Percentiles rank a stretch among this genome's conserved stretches.
Evolutionary conservation across 2,797 vertebrate species (phyloP).

Genomic region (Tolypeutes matacus): DNA sequence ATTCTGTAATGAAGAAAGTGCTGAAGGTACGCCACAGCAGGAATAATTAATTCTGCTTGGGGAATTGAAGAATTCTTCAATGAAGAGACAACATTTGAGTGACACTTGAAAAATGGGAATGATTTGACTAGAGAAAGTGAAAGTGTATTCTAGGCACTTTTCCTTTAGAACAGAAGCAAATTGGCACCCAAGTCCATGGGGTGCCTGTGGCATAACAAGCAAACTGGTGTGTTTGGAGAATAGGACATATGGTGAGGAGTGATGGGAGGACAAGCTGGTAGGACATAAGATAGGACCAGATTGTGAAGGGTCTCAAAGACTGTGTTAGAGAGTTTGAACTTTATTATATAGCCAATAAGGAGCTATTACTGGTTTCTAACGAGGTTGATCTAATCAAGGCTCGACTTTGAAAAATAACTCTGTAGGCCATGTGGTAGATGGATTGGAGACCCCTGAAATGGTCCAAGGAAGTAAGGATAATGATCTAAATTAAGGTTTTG

Average conservation of each 20-base stretch:
- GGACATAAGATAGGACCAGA: not conserved
- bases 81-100: not conserved
- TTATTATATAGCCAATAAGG: not conserved
- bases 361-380: not conserved
- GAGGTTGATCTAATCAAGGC: not conserved
- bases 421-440: not conserved
- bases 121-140: not conserved
- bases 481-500: not conserved
- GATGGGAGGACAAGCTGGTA: not conserved
- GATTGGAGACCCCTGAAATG: not conserved
- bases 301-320: not conserved
- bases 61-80: conserved; percentile 43
- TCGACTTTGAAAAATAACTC: conserved; percentile 2
- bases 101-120: not conserved
- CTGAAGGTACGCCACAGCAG: not conserved
- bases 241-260: not conserved
- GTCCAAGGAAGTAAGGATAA: not conserved
- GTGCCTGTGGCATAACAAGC: not conserved
- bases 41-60: not conserved
- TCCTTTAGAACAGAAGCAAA: not conserved
- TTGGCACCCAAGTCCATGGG: not conserved
- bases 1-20: not conserved
- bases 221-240: not conserved
- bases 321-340: not conserved
- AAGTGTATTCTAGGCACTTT: not conserved